A percentile compares a stretch with the other conserved stretches of the same genome.
Conservation (phyloP, 2,797 vertebrate genomes). For the Anableps anableps region DNA sequence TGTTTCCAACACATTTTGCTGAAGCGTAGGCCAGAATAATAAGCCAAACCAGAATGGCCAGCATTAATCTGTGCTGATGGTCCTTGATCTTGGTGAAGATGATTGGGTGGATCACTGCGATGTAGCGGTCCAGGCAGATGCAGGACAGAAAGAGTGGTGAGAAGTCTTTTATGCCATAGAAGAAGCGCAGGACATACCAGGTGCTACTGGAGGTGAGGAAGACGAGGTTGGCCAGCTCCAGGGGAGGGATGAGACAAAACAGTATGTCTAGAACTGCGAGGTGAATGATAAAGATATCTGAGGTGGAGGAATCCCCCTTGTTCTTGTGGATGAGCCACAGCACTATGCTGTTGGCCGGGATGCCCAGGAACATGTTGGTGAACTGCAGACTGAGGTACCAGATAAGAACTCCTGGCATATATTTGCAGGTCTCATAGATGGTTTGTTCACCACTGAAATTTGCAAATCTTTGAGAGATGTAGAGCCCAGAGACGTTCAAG, state of each 20-base stretch:
- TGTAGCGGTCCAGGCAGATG: constrained; percentile 84
- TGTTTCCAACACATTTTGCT: constrained; percentile 68
- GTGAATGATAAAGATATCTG: constrained; percentile 81
- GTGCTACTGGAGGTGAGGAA: constrained; percentile 66
- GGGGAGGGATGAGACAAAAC: constrained; percentile 79
- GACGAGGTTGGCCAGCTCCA: constrained; percentile 77
- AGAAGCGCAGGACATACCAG: constrained; percentile 79
- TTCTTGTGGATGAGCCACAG: constrained; percentile 81
- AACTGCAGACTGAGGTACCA: constrained; percentile 80
- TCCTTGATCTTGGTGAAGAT: constrained; percentile 81
- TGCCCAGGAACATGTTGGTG: constrained; percentile 82
- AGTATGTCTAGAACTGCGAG: constrained; percentile 77
- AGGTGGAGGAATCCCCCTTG: constrained; percentile 77
- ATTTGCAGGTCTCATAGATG: constrained; percentile 58
- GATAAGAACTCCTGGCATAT: constrained; percentile 69
- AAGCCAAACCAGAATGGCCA: constrained; percentile 69
- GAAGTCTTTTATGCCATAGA: constrained; percentile 81
- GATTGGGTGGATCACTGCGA: constrained; percentile 82
- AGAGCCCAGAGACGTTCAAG: constrained; percentile 66
- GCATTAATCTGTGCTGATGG: constrained; percentile 60
- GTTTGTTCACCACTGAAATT: constrained; percentile 61
- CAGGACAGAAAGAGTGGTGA: constrained; percentile 81
- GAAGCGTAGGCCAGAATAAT: constrained; percentile 72
- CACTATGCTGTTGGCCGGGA: constrained; percentile 81
- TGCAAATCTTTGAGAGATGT: constrained; percentile 44